Base-by-base conservation (phyloP, 2,113 vertebrate genomes). In the Poecile atricapillus region DNA sequence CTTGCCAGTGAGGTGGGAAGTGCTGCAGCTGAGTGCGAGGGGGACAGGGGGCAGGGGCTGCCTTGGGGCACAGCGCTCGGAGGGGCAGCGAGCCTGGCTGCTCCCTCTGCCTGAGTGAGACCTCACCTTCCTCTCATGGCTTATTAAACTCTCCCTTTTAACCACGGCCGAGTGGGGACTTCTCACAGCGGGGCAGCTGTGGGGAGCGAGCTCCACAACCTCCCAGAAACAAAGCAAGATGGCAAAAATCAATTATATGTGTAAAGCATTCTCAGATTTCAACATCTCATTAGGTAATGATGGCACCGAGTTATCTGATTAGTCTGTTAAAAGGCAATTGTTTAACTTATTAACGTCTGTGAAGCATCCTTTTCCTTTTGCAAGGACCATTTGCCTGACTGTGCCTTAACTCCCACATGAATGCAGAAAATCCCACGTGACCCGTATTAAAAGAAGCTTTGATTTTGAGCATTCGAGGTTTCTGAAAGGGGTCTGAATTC, bases 401-500 rank as follows among this genome's bases (percentile, higher is more conserved):
- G 33, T 52, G 41, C 58, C 35, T 37, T 15, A 76, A 56, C 22
- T 21, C 46, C 21, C 24, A 8, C 5, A 0, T 0, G 0, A 0
- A 30, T 1, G 2, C 58, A 73, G 63, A 63, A 83, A 86, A 80
- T 19, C n/a, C 44, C 71, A 35, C 35, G 2, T 4, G 6, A 46
- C 9, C 41, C 11, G 2, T 5, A 8, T 12, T 22, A 23, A 52
- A 50, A 17, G 47, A 25, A 64, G 2, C 75, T 83, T 58, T 43
- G 39, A 19, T 44, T 80, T 47, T 33, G 22, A 81, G 31, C 11
- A 28, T 30, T 47, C 0, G 2, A 10, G 43, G 52, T 39, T 65
- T 60, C 58, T 71, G 84, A 76, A 49, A 73, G 39, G 62, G 70
- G 65, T 52, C 71, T 63, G 69, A 18, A 35, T 88, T 92, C 90